Evolutionary conservation across 2,113 vertebrate genomes (phyloP).

Genomic region (Gorilla gorilla): DNA sequence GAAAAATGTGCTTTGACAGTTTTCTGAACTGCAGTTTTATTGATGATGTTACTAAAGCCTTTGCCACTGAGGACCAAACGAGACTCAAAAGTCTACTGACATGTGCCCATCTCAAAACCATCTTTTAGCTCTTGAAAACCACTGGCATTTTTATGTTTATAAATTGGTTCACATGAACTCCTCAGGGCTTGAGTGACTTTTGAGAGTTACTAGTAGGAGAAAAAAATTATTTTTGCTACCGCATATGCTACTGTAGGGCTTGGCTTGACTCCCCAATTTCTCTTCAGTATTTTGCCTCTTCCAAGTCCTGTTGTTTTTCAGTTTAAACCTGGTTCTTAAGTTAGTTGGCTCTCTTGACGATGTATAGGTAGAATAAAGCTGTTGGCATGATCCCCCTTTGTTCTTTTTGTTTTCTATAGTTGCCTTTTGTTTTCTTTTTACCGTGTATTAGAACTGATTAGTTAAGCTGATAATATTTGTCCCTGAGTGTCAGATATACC

Average conservation of each 20-base stretch:
- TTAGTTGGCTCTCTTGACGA: neutral
- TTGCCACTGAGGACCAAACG: neutral
- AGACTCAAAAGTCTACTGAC: neutral
- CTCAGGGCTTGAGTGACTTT: neutral
- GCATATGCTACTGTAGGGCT: neutral
- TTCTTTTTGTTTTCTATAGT: neutral
- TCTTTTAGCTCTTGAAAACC: neutral
- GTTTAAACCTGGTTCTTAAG: neutral
- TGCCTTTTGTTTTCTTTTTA: neutral
- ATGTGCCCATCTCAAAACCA: neutral
- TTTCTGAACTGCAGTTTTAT: constrained; percentile 14
- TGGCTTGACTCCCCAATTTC: neutral
- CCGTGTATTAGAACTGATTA: neutral
- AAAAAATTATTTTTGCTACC: neutral
- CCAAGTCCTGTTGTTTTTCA: neutral
- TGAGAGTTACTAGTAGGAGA: neutral
- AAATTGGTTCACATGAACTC: neutral
- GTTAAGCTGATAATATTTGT: neutral
- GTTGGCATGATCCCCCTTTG: neutral
- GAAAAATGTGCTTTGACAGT: neutral
- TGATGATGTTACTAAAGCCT: neutral
- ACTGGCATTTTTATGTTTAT: neutral
- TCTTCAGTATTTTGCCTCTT: neutral
- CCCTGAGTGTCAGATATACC: neutral
- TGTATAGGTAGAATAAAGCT: neutral